A percentile compares a stretch with the other conserved stretches of the same genome.
These are phyloP conservation scores for Protonemura montana DNA, from an alignment of 2,888 invertebrate genomes.

Conservation along the genomic window DNA sequence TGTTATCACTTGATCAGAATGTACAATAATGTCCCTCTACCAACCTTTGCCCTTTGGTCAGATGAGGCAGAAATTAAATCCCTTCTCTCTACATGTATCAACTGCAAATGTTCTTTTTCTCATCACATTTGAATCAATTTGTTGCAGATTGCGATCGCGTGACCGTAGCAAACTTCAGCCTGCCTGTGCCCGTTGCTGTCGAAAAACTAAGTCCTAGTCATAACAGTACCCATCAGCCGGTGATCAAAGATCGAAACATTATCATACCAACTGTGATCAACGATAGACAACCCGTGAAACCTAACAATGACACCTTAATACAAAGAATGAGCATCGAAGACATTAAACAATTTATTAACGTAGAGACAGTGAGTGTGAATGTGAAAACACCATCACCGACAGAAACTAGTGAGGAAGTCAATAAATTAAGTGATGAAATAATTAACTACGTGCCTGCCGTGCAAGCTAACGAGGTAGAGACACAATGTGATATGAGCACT, in stretches of 20 bases:
- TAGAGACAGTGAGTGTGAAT: slow-evolving; percentile 17
- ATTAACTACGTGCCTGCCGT: slow-evolving; percentile 9
- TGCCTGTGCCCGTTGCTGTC: background rate
- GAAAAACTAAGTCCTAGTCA: slow-evolving; percentile 44
- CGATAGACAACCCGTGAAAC: slow-evolving; percentile 34
- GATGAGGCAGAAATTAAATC: background rate
- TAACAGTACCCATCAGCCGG: slow-evolving; percentile 14
- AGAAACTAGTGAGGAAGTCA: slow-evolving; percentile 13
- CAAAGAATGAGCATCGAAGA: slow-evolving; percentile 12
- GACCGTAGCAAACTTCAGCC: slow-evolving; percentile 13
- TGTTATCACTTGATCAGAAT: background rate
- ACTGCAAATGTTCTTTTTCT: background rate
- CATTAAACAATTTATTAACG: slow-evolving; percentile 31
- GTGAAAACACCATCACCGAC: background rate
- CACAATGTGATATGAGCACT: slow-evolving; percentile 46
- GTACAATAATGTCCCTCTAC: background rate
- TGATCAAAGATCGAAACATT: slow-evolving; percentile 35
- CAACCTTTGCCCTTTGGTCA: background rate
- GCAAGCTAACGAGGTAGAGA: slow-evolving; percentile 30
- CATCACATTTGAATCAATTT: background rate
- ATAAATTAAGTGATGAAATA: slow-evolving; percentile 8
- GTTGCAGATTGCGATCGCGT: slow-evolving; percentile 44
- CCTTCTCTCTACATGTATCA: background rate
- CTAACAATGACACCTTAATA: background rate
- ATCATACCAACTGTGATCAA: slow-evolving; percentile 46